Evolutionary conservation across 2,113 vertebrate species (phyloP).

Genomic region (Neolamprologus longior): DNA sequence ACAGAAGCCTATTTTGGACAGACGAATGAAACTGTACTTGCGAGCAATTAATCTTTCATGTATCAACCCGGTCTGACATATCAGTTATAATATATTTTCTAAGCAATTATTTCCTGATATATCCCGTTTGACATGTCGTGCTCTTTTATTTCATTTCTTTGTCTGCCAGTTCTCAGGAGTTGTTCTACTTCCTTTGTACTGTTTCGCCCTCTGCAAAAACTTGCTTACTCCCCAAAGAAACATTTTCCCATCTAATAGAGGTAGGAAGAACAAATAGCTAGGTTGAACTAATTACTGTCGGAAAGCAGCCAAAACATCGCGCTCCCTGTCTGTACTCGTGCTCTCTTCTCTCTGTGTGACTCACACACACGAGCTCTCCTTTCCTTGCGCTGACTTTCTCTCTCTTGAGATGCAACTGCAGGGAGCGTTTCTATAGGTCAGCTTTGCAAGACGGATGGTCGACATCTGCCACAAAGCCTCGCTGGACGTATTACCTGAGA

Average conservation of each 20-base stretch:
- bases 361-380: neutral
- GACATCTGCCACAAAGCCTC: constrained; percentile 59
- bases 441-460: constrained; percentile 63
- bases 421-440: constrained; percentile 54
- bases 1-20: neutral
- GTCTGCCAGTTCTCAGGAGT: neutral
- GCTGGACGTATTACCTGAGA: constrained; percentile 66
- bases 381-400: neutral
- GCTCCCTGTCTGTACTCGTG: neutral
- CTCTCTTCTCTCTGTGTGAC: neutral
- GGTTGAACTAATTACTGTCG: constrained; percentile 59
- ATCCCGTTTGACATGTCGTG: neutral
- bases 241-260: constrained; percentile 44
- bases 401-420: constrained; percentile 37
- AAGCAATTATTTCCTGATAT: neutral
- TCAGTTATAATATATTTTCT: neutral
- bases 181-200: neutral
- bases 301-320: constrained; percentile 48
- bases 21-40: neutral
- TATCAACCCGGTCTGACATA: neutral
- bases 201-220: constrained; percentile 38
- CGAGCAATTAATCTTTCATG: neutral
- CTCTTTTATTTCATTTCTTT: neutral
- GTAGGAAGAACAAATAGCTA: constrained; percentile 56
- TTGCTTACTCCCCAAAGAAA: constrained; percentile 47